Base-by-base conservation (phyloP, 2,888 invertebrate species). In the Agrochola litura region DNA sequence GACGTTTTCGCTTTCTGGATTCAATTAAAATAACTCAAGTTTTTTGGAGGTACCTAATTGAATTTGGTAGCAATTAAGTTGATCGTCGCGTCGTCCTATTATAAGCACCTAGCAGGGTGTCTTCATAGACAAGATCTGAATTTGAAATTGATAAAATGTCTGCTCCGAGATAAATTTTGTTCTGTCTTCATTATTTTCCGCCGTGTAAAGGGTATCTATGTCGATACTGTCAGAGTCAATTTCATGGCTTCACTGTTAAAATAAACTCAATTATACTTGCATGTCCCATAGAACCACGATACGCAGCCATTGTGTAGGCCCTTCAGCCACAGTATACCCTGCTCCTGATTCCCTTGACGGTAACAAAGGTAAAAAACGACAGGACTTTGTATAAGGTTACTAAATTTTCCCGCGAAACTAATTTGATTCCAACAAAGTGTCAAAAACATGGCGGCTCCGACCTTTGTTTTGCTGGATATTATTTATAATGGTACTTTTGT, bases 391-490 rank as follows among this genome's bases (percentile, higher is more conserved):
- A 72, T 82, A 87, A 81, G 77, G 84, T 84, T 87, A 81, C 88
- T 77, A 82, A 87, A 89, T 89, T 86, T 83, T 78, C 73, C 77
- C 78, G 73, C 85, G 74, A 86, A 90, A 89, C 89, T 91, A 93
- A 93, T 92, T 92, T 91, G 88, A 90, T 90, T 90, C 83, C 79
- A 84, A 79, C 89, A 82, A 92, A 91, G 90, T 92, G 93, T 92
- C 93, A 90, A 89, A 89, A 90, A 89, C 92, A 92, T 84, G 86
- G 86, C 89, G 84, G 82, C 81, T n/a, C 63, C 77, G 84, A 89
- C 89, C 90, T 91, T 91, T 91, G 92, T 91, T 90, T 86, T 81
- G 82, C 73, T 82, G 74, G 84, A 86, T 90, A 91, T 91, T 91
- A 92, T 92, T 92, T 92, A 90, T 91, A 90, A 90, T 90, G 90